Evolutionary conservation across 2,888 invertebrate genomes (phyloP), one percentile per base, ranked within the genome.

Genomic region (Drosophila siamana): DNA sequence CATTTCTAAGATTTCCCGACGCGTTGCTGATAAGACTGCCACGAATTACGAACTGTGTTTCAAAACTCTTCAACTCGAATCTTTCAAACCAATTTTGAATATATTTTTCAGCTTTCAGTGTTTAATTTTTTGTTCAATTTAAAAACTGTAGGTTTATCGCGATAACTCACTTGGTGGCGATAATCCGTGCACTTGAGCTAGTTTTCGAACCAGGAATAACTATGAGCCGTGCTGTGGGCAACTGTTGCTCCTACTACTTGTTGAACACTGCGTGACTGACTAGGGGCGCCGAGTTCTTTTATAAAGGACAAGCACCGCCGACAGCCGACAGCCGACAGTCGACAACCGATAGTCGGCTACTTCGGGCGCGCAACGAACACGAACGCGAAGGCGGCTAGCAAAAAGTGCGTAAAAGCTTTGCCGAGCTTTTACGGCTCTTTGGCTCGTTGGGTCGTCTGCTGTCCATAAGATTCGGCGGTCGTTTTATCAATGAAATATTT

Each of bases 191-290:
- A 52, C 40, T 46, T 40, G 38, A 28, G 38, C 28, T 15, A 65
- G 44, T 72, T 60, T 70, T 13, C 36, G 30, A 15, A 38, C 16
- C 43, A 15, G 28, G 24, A 43, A 51, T 40, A 11, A 40, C 26
- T 19, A 19, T 19, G 19, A 1, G 19, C 19, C 38, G 22, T 38
- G 9, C 40, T 71, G 41, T 38, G 13, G 80, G 80, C 89, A 86
- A 89, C 89, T 86, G 89, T 80, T 89, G 86, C 90, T 83, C 87
- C 90, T 86, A 63, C 82, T 82, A 92, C 92, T 92, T 92, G 92
- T 92, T 92, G 92, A 92, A 87, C 91, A 92, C 91, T 92, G 91
- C 89, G 84, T 89, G 78, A 79, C 74, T 54, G 76, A 82, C 80
- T 78, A 73, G 74, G 57, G 68, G 52, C 78, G 78, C 74, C 75